Percentiles rank a stretch among this genome's conserved stretches.
Conservation (phyloP, 1,140 invertebrate species). For the Hermetia illucens region DNA sequence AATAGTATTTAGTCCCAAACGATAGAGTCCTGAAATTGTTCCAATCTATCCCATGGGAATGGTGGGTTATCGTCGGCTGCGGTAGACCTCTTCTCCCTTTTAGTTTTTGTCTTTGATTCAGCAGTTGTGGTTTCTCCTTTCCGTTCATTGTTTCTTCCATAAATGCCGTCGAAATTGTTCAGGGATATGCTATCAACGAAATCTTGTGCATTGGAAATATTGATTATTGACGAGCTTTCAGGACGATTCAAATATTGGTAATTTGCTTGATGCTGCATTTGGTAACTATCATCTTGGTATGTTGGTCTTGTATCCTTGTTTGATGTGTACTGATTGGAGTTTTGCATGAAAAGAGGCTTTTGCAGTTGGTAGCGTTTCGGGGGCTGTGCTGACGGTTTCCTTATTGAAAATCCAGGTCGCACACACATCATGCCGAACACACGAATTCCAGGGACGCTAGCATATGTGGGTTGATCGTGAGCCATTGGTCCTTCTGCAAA, state of each 20-base stretch:
- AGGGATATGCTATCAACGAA: constrained; percentile 22
- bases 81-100: constrained; percentile 13
- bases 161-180: constrained; percentile 21
- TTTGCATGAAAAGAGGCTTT: constrained; percentile 26
- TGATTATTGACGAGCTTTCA: constrained; percentile 12
- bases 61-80: constrained; percentile 15
- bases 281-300: constrained; percentile 15
- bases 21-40: constrained; percentile 24
- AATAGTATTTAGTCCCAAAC: constrained; percentile 23
- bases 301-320: constrained; percentile 14
- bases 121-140: constrained; percentile 23
- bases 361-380: constrained; percentile 27
- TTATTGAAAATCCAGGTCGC: constrained; percentile 23
- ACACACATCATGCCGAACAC: constrained; percentile 92
- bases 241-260: constrained; percentile 28
- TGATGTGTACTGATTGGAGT: constrained; percentile 10
- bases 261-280: constrained; percentile 14
- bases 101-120: constrained; percentile 9
- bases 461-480: constrained; percentile 85
- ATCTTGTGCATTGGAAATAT: constrained; percentile 14
- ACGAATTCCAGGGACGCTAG: constrained; percentile 78
- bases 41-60: constrained; percentile 26
- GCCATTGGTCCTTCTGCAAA: constrained; percentile 77
- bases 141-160: constrained; percentile 25
- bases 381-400: constrained; percentile 26